Base-by-base conservation (phyloP, 1,140 invertebrate species). In the Oncopeltus fasciatus region DNA sequence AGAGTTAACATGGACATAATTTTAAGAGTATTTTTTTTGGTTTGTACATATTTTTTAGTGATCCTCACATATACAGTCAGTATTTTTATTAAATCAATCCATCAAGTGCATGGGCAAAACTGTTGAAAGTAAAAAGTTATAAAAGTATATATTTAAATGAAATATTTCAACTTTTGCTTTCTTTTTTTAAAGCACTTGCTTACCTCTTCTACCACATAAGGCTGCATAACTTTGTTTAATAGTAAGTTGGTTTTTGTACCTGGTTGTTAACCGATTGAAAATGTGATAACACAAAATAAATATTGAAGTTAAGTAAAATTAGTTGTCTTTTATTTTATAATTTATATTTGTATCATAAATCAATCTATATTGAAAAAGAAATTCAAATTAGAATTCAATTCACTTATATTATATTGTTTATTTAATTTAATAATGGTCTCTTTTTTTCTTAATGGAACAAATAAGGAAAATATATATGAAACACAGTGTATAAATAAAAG, bases 81-180 rank as follows among this genome's bases (percentile, higher is more conserved):
- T 53, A 53, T 53, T 53, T 53, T 53, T 53, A 53, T 53, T 53
- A 24, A 53, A 24, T 53, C 3, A 24, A 53, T 18, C 24, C 20
- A 53, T 53, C 49, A 53, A 53, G 49, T 53, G 49, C 49, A 53
- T 53, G 49, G 26, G 49, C 49, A 53, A 53, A 53, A 53, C 26
- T 53, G 21, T 18, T 53, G 26, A 53, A 24, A 24, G 49, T 53
- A 53, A 53, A 53, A 24, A 53, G 5, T 38, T 38, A 8, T 38
- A 24, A 53, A 53, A 53, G 24, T 8, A 5, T 38, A 8, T 38
- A 8, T 18, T 24, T 24, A 24, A 53, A 53, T 24, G 26, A 24
- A 53, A 38, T 18, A 12, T 24, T 26, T 53, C 24, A 53, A 26
- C 16, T 26, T 14, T 24, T 53, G 49, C 49, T 53, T 53, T 53